Conservation (phyloP, 1,140 invertebrate species). For the Papilio dardanus region DNA sequence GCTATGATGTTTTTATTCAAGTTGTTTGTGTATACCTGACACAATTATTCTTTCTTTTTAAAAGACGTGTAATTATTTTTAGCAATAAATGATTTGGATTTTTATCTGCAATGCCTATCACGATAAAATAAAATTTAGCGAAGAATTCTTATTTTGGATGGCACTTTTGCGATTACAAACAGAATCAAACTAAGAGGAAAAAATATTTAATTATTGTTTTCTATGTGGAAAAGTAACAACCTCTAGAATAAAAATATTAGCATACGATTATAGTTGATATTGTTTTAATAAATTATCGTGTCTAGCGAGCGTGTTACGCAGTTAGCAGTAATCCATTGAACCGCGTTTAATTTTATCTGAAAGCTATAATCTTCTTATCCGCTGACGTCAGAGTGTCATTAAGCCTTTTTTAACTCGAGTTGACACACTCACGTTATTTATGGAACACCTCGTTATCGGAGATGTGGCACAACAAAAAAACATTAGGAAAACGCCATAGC, state of each 20-base stretch:
- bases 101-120: too few species aligned
- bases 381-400: slow-evolving; percentile 60
- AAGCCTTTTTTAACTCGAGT: slow-evolving; percentile 62
- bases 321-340: slow-evolving; percentile 33
- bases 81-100: too few species aligned
- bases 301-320: slow-evolving; percentile 31
- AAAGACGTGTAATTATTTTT: too few species aligned
- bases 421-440: slow-evolving; percentile 73
- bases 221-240: not conserved
- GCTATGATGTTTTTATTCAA: too few species aligned
- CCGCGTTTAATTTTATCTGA: slow-evolving; percentile 47
- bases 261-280: not conserved
- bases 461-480: slow-evolving; percentile 51
- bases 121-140: too few species aligned
- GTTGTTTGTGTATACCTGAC: too few species aligned
- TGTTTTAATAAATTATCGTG: slow-evolving; percentile 24
- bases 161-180: too few species aligned
- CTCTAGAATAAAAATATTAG: not conserved
- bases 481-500: slow-evolving; percentile 59
- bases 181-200: too few species aligned
- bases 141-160: too few species aligned
- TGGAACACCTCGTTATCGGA: slow-evolving; percentile 71
- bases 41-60: too few species aligned
- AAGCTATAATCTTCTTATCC: slow-evolving; percentile 63
- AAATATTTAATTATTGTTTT: not conserved